Percentiles rank a stretch among this genome's conserved stretches.
Conservation (phyloP, 2,888 invertebrate genomes). For the Cylloceria caligata region DNA sequence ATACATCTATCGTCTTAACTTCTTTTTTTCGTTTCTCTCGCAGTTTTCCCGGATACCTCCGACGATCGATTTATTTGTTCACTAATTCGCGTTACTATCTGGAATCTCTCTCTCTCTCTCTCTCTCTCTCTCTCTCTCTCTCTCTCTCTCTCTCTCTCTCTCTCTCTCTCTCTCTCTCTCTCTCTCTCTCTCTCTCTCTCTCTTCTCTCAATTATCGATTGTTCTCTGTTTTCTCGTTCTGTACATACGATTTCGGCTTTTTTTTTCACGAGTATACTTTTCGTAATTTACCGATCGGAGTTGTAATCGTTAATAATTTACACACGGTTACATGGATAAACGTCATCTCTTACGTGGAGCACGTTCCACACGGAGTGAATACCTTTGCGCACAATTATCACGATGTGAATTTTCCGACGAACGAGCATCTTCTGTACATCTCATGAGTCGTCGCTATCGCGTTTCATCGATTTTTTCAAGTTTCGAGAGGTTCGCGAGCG, state of each 20-base stretch:
- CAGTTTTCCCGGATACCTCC: constrained; percentile 21
- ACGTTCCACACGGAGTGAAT: constrained; percentile 21
- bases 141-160: no score
- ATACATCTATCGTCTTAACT: constrained; percentile 20
- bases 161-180: no score
- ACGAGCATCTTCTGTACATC: background rate
- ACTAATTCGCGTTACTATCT: constrained; percentile 41
- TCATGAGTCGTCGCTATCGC: constrained; percentile 5
- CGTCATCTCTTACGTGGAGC: constrained; percentile 19
- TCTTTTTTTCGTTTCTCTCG: constrained; percentile 9
- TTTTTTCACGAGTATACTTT: constrained; percentile 45
- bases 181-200: no score
- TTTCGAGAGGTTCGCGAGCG: constrained; percentile 39
- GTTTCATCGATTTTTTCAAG: constrained; percentile 9
- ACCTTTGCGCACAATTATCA: constrained; percentile 31
- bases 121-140: no score
- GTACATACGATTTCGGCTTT: constrained; percentile 58
- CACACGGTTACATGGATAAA: constrained; percentile 48
- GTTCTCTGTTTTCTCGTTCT: constrained; percentile 41
- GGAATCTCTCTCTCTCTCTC: no score
- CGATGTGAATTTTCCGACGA: constrained; percentile 14
- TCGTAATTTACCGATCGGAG: constrained; percentile 42
- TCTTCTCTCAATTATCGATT: constrained; percentile 32
- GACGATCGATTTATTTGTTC: constrained; percentile 22
- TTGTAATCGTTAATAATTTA: constrained; percentile 52